phyloP scores from a whole-genome alignment of 2,113 vertebrate species.

The Pomatorhinus ruficollis region DNA sequence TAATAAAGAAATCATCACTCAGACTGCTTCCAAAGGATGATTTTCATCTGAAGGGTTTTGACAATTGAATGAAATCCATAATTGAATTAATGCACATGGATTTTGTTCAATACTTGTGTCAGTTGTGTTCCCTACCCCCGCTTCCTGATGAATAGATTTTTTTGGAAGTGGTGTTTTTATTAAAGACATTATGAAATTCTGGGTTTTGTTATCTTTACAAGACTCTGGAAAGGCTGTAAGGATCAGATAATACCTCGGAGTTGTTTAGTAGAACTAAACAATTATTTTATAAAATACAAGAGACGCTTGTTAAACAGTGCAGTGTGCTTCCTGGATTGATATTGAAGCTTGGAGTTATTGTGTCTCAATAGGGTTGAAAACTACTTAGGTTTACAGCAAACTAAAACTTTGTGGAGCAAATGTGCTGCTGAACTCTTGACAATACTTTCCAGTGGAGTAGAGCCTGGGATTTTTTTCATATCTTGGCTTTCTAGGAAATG shows the following conservation, averaged over 20 bases:
- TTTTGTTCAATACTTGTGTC: slow-evolving; percentile 10
- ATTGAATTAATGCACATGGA: not conserved
- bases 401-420: not conserved
- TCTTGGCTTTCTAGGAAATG: not conserved
- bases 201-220: not conserved
- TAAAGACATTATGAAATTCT: not conserved
- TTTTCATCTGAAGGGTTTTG: slow-evolving; percentile 42
- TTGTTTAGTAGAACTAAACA: not conserved
- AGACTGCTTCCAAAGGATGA: not conserved
- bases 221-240: not conserved
- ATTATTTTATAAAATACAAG: not conserved
- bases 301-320: not conserved
- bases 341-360: not conserved
- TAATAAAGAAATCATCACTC: slow-evolving; percentile 4
- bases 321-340: not conserved
- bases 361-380: not conserved
- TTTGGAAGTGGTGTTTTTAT: not conserved
- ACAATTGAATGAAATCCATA: slow-evolving; percentile 17
- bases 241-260: not conserved
- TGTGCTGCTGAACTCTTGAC: not conserved
- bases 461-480: not conserved
- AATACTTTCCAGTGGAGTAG: not conserved
- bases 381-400: not conserved
- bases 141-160: not conserved
- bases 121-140: not conserved